Evolutionary conservation across 2,888 invertebrate genomes (phyloP).

Genomic region (Odontomyia ornata): DNA sequence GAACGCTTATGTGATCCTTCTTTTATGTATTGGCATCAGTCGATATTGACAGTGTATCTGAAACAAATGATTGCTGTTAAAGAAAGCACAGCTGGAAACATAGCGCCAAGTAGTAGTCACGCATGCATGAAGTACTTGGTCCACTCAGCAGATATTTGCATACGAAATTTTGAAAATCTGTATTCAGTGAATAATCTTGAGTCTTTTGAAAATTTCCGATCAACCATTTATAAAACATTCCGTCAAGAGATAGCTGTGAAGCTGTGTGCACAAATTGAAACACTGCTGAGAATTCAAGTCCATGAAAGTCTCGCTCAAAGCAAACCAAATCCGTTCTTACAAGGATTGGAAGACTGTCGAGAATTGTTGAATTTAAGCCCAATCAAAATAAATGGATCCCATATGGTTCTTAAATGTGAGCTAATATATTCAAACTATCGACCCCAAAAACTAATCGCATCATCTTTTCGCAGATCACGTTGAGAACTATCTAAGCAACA

Average conservation of each 20-base stretch:
- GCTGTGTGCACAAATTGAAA: conserved; percentile 88
- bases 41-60: conserved; percentile 79
- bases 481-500: conserved; percentile 91
- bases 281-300: conserved; percentile 88
- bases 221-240: conserved; percentile 60
- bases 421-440: no score
- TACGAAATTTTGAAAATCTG: background rate
- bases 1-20: conserved; percentile 75
- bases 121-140: conserved; percentile 22
- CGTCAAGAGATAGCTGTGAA: conserved; percentile 72
- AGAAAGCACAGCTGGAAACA: conserved; percentile 56
- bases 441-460: no score
- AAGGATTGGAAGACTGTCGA: conserved; percentile 68
- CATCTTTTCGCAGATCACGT: conserved; percentile 64
- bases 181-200: background rate
- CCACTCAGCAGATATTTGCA: conserved; percentile 11
- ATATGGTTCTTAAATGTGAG: conserved; percentile 71
- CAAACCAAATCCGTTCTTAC: conserved; percentile 75
- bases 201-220: conserved; percentile 52
- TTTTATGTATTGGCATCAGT: conserved; percentile 84
- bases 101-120: background rate
- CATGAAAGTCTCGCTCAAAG: conserved; percentile 88
- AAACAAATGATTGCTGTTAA: conserved; percentile 75
- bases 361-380: conserved; percentile 70
- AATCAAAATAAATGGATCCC: conserved; percentile 67